Evolutionary conservation across 1,140 invertebrate species (phyloP), one percentile per base, ranked within the genome.

Genomic region (Dendroctonus valens): DNA sequence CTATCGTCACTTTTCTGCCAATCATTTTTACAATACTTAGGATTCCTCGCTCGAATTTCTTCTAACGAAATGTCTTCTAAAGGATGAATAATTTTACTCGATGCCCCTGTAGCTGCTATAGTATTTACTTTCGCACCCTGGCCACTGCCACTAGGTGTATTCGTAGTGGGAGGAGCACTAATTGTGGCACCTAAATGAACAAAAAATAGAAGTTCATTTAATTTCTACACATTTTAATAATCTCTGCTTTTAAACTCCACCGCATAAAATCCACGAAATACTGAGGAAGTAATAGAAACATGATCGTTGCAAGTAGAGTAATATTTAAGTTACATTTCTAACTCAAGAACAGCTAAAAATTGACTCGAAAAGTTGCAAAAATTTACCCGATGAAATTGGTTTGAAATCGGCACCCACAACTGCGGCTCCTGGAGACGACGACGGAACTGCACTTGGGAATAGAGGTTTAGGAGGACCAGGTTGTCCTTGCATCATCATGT

Each of bases 11-110:
- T 61, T 54, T 70, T 72, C 6, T 58, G 41, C 54, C 69, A 69
- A 73, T 79, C 40, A 72, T 77, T 67, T 82, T 80, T 70, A 80
- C 80, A 54, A 78, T 96, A 96, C 77, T 91, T 91, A 4, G 87
- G 83, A 73, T 87, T 80, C 66, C 88, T 84, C 8, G 93, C 89
- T 58, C 90, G 83, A 68, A 92, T 87, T 81, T 97, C 93, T 78
- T 96, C 94, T 82, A 96, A 74, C 50, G 94, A 97, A 48, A 96
- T 88, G 81, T 97, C 96, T 79, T 97, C 94, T 37, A 91, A 87
- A 37, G 95, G 96, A 80, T 98, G 96, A 74, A 97, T 89, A 58
- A 97, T 95, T 82, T 92, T 92, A 76, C 92, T 93, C 14, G 91
- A 89, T 38, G 92, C 89, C 59, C 91, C 90, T 63, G 91, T 91